Evolutionary conservation across 30 jellyfish, hydroid and myxozoan genomes (phyloP).

Genomic region (Chironex yamaguchii): DNA sequence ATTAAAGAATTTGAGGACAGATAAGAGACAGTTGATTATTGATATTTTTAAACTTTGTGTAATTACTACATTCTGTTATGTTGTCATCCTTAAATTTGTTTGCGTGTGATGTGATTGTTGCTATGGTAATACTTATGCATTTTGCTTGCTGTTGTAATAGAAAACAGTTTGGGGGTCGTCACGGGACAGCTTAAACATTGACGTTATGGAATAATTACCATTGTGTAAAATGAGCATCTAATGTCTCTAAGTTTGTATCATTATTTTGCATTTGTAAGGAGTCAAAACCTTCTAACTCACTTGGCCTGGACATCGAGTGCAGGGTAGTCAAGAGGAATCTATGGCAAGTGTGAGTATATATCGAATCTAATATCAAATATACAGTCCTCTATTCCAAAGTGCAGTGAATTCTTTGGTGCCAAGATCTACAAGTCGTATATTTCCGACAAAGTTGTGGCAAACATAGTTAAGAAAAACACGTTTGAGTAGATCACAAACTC

Average conservation of each 20-base stretch:
- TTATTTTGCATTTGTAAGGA: not conserved
- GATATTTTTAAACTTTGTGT: not conserved
- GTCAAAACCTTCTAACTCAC: not conserved
- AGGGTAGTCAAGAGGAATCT: not conserved
- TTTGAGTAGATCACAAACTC: no score
- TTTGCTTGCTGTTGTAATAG: not conserved
- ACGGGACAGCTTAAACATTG: not conserved
- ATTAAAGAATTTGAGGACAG: not conserved
- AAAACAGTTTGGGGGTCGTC: not conserved
- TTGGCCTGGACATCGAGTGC: not conserved
- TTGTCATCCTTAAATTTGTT: not conserved
- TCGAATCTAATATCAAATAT: not conserved
- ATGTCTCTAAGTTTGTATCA: not conserved
- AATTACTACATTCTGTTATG: not conserved
- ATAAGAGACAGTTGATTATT: not conserved
- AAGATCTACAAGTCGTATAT: not conserved
- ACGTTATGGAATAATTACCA: not conserved
- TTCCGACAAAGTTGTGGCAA: no score
- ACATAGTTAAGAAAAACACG: no score
- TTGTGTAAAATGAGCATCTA: not conserved
- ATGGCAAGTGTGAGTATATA: not conserved
- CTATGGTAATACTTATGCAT: not conserved
- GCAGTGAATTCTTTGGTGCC: not conserved
- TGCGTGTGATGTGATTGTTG: not conserved
- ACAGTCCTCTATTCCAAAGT: not conserved